These are phyloP conservation scores for Misgurnus anguillicaudatus DNA, from an alignment of 2,113 vertebrate species.

Conservation along the genomic window DNA sequence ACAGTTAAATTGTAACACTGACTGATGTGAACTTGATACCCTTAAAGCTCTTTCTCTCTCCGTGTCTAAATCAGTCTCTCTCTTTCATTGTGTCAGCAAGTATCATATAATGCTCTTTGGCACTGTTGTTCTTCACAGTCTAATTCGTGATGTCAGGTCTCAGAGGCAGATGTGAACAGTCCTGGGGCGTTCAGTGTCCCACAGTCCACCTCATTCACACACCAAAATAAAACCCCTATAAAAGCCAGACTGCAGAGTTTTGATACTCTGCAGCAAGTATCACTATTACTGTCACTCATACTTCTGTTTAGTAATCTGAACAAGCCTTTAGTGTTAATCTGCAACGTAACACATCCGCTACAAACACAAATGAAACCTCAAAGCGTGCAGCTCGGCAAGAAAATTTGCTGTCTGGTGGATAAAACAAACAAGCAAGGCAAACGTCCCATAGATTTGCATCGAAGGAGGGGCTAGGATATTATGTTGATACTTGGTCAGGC, in stretches of 20 bases:
- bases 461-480: not conserved
- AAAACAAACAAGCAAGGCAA: not conserved
- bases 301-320: no score
- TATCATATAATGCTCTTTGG: not conserved
- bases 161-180: not conserved
- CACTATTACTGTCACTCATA: no score
- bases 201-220: not conserved
- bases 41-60: not conserved
- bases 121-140: not conserved
- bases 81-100: not conserved
- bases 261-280: not conserved
- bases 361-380: no score
- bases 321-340: no score
- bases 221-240: not conserved
- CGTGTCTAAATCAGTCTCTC: not conserved
- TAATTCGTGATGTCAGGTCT: constrained; percentile 20
- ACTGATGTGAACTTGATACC: not conserved
- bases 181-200: constrained; percentile 12
- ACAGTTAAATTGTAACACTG: not conserved
- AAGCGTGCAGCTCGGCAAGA: no score
- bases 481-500: no score
- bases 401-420: not conserved
- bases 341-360: no score
- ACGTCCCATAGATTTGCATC: not conserved
- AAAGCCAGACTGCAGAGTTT: not conserved